Conservation (phyloP, 2,888 invertebrate genomes). For the Stegophylla sp. region DNA sequence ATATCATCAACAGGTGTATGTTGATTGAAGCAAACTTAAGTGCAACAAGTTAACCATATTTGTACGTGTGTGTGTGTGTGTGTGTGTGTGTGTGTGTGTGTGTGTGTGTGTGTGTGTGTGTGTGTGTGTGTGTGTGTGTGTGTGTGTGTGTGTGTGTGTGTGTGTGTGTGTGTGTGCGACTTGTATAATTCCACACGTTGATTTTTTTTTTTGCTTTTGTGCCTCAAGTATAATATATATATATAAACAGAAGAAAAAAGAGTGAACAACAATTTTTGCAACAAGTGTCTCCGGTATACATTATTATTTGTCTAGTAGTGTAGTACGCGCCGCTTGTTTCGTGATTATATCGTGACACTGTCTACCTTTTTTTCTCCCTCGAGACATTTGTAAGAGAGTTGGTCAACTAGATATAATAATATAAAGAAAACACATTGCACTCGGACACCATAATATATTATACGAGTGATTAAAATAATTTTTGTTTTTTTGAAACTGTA, state of each 20-base stretch:
- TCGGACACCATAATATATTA: too few relatives aligned
- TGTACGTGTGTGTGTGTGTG: background rate
- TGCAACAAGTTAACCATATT: conserved; percentile 47
- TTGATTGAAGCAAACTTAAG: conserved; percentile 9
- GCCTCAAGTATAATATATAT: background rate
- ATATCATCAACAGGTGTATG: background rate
- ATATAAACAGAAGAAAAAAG: conserved; percentile 1
- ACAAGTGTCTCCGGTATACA: conserved; percentile 16
- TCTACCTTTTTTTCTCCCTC: background rate
- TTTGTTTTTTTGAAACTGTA: too few relatives aligned
- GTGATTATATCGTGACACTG: background rate
- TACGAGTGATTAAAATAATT: too few relatives aligned
- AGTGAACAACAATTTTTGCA: background rate
- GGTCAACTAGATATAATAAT: background rate
- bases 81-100: too few relatives aligned
- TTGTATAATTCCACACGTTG: background rate
- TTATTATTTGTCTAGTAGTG: conserved; percentile 5
- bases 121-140: too few relatives aligned
- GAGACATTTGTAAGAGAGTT: background rate
- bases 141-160: too few relatives aligned
- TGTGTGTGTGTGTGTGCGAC: background rate
- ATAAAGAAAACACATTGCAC: background rate
- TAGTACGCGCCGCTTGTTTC: background rate
- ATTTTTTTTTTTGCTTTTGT: conserved; percentile 11
- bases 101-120: background rate